A percentile compares a stretch with the other conserved stretches of the same genome.
These are phyloP conservation scores for Dryobates pubescens DNA, from an alignment of 2,797 vertebrate species.

Conservation along the genomic window DNA sequence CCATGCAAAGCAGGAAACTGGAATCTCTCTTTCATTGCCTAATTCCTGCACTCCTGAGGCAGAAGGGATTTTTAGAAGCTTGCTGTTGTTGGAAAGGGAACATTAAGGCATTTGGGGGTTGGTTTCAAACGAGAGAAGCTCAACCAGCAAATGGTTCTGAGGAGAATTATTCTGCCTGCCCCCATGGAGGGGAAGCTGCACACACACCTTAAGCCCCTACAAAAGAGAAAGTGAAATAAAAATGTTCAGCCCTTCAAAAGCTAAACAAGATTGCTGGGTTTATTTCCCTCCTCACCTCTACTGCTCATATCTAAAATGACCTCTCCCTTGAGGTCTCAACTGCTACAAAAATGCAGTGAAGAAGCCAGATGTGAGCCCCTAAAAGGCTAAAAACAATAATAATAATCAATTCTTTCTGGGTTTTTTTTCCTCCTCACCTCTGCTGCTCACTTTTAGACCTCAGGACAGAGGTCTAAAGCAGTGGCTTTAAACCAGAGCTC, in stretches of 20 bases:
- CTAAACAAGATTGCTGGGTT: too few species aligned
- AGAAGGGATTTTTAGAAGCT: neutral
- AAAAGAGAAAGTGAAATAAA: neutral
- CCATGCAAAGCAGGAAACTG: neutral
- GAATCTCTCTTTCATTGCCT: neutral
- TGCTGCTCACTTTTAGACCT: too few species aligned
- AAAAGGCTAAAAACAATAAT: too few species aligned
- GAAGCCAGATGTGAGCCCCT: too few species aligned
- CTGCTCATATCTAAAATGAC: too few species aligned
- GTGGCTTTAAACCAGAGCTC: too few species aligned
- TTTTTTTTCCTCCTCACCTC: too few species aligned
- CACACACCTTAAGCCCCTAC: rapidly evolving
- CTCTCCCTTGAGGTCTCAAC: too few species aligned
- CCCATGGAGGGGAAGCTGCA: neutral
- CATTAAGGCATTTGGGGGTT: neutral
- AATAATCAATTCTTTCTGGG: too few species aligned
- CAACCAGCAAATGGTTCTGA: neutral
- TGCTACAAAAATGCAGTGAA: neutral
- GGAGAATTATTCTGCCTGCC: neutral
- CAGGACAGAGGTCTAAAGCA: too few species aligned
- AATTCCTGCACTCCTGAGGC: neutral
- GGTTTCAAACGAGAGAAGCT: neutral
- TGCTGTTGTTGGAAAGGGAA: neutral
- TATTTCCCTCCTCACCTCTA: too few species aligned
- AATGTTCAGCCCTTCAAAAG: too few species aligned